These are phyloP conservation scores for Girardia tigrina DNA, from an alignment of 2,888 invertebrate species.

Conservation along the genomic window DNA sequence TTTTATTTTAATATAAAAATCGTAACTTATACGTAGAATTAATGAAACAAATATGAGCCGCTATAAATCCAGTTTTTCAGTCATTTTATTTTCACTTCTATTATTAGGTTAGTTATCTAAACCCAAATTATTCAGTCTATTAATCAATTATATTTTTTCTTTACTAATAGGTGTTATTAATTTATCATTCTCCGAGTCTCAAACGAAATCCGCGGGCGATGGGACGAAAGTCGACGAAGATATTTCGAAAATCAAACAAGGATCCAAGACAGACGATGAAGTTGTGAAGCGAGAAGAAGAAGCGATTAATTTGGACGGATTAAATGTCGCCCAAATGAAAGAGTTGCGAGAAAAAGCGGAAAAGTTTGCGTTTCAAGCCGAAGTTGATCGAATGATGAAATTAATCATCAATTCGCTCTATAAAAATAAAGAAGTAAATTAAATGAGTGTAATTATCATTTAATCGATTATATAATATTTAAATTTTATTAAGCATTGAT, in stretches of 20 bases:
- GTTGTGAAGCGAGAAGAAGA: conserved; percentile 9
- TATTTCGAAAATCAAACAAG: not conserved
- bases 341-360: conserved; percentile 71
- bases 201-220: not conserved
- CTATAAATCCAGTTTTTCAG: not conserved
- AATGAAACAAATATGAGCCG: not conserved
- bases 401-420: conserved; percentile 96
- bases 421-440: conserved; percentile 77
- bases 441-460: no score
- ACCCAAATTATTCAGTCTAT: not conserved
- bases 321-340: conserved; percentile 69
- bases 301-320: not conserved
- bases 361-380: conserved; percentile 70
- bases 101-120: not conserved
- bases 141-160: not conserved
- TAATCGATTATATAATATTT: not conserved
- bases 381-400: conserved; percentile 99
- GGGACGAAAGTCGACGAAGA: not conserved
- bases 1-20: not conserved
- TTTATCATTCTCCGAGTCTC: not conserved
- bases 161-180: conserved; percentile 15
- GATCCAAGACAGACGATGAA: not conserved
- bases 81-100: not conserved
- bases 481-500: no score
- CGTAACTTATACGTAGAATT: conserved; percentile 6